phyloP scores from a whole-genome alignment of 2,797 vertebrate genomes.

The Euthynnus affinis region DNA sequence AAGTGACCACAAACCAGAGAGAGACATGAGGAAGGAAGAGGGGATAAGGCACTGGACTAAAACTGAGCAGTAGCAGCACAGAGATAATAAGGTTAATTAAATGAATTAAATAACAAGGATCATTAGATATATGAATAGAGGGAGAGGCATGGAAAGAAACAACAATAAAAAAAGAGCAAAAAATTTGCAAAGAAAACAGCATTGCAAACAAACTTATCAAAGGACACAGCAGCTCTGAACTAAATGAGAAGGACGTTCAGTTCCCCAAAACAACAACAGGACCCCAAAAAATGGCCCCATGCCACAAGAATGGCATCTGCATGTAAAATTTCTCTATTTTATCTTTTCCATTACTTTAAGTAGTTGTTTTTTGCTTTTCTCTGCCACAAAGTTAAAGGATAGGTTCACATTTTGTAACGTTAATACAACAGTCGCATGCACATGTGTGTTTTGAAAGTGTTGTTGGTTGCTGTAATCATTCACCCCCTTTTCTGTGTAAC shows the following conservation, averaged over 20 bases:
- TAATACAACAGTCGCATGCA: too few species aligned
- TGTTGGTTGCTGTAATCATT: too few species aligned
- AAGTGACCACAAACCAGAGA: constrained; percentile 2
- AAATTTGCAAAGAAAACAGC: background rate
- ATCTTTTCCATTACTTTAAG: background rate
- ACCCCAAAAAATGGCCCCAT: background rate
- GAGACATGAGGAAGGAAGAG: background rate
- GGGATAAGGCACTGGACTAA: constrained; percentile 31
- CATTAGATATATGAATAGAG: constrained; percentile 12
- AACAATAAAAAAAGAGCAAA: background rate
- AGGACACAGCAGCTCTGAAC: background rate
- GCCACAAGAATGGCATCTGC: background rate
- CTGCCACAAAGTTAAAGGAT: background rate
- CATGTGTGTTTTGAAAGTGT: too few species aligned
- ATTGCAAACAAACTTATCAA: background rate
- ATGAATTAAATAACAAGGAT: background rate
- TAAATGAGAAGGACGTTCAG: too few species aligned
- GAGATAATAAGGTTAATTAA: constrained; percentile 13
- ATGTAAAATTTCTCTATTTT: background rate
- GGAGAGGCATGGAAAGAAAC: background rate
- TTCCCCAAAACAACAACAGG: background rate
- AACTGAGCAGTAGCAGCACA: constrained; percentile 18
- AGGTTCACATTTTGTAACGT: too few species aligned
- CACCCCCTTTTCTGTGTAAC: too few species aligned
- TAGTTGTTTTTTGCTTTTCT: background rate